phyloP scores from a whole-genome alignment of 2,797 vertebrate genomes.

The Podarcis lilfordi region DNA sequence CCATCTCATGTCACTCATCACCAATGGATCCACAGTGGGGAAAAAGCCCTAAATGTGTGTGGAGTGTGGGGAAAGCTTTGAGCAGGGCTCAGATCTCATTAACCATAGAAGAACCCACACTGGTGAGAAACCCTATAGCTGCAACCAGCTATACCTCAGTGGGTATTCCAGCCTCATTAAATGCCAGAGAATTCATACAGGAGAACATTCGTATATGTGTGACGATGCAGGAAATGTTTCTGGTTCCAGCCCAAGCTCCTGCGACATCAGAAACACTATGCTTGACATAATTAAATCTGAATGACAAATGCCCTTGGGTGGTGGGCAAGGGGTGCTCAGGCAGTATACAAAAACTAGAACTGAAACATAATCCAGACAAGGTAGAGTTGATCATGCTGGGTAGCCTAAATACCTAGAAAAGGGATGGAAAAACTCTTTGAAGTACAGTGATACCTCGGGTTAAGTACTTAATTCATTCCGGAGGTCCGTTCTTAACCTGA shows the following conservation, averaged over 20 bases:
- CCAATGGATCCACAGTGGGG: constrained; percentile 60
- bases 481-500: too few relatives aligned
- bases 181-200: constrained; percentile 21
- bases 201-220: constrained; percentile 71
- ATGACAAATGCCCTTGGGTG: neutral
- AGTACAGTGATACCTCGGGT: neutral
- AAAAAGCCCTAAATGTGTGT: constrained; percentile 66
- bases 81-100: neutral
- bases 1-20: constrained; percentile 73
- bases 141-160: constrained; percentile 42
- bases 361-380: neutral
- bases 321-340: too few relatives aligned
- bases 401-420: neutral
- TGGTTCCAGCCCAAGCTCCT: constrained; percentile 53
- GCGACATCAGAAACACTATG: constrained; percentile 47
- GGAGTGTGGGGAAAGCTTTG: neutral
- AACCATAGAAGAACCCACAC: neutral
- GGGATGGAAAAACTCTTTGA: neutral
- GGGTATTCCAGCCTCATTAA: constrained; percentile 72
- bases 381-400: neutral
- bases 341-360: neutral
- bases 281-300: rapidly evolving
- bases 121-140: neutral
- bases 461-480: too few relatives aligned
- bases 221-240: constrained; percentile 68